phyloP scores from a whole-genome alignment of 2,797 vertebrate genomes.

The Micropoecilia bifurca region DNA sequence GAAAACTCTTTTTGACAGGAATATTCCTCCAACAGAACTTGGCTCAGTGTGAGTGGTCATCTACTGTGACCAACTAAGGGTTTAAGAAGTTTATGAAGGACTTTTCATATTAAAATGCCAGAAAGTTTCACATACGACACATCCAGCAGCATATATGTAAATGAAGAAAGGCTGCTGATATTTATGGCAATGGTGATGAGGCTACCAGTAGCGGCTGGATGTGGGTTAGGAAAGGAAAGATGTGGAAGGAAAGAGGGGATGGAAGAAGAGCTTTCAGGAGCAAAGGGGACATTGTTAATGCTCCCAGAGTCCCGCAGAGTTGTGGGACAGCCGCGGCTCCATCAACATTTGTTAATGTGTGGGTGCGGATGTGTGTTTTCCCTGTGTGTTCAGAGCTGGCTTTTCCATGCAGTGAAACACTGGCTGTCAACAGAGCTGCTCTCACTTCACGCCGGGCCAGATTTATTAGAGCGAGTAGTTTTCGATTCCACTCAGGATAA shows the following conservation, averaged over 20 bases:
- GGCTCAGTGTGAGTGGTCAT: background rate
- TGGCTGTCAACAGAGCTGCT: slow-evolving; percentile 40
- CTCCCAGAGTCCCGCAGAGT: slow-evolving; percentile 49
- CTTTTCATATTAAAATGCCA: slow-evolving; percentile 13
- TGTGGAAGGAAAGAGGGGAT: slow-evolving; percentile 35
- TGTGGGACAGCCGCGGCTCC: slow-evolving; percentile 52
- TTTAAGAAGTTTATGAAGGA: background rate
- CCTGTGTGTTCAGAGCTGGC: slow-evolving; percentile 27
- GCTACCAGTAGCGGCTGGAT: slow-evolving; percentile 30
- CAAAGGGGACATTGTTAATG: slow-evolving; percentile 52
- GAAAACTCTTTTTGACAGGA: background rate
- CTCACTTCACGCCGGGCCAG: slow-evolving; percentile 39
- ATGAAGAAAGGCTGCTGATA: slow-evolving; percentile 40
- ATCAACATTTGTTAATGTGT: slow-evolving; percentile 54
- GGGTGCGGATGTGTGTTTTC: slow-evolving; percentile 29
- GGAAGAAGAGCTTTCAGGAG: slow-evolving; percentile 48
- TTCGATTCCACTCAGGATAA: slow-evolving; percentile 36
- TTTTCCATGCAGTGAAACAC: slow-evolving; percentile 60
- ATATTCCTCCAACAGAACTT: background rate
- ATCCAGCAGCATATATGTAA: slow-evolving; percentile 36
- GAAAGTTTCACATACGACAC: slow-evolving; percentile 32
- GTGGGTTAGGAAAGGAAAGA: slow-evolving; percentile 39
- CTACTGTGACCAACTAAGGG: background rate
- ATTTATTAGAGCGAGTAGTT: slow-evolving; percentile 43
- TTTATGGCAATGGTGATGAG: slow-evolving; percentile 34